Evolutionary conservation across 1,140 invertebrate genomes (phyloP).

Genomic region (Drosophila ercepeae): DNA sequence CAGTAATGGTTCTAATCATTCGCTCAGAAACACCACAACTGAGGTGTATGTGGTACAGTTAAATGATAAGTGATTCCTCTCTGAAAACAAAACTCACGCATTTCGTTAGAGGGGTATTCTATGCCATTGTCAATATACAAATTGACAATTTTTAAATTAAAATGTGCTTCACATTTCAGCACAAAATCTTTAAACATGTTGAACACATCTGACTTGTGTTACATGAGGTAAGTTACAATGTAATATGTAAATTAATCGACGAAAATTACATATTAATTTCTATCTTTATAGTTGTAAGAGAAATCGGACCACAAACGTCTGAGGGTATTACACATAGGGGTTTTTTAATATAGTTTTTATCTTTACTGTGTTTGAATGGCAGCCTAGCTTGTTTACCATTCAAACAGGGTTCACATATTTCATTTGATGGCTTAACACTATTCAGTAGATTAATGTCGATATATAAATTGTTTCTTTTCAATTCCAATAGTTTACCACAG

Average conservation of each 20-base stretch:
- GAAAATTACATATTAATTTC: constrained; percentile 4
- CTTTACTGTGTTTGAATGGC: constrained; percentile 1
- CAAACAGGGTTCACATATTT: constrained; percentile 11
- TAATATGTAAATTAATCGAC: constrained; percentile 1
- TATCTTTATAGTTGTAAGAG: neutral
- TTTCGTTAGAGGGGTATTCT: too few species aligned
- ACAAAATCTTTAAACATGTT: constrained; percentile 56
- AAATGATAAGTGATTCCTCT: constrained; percentile 3
- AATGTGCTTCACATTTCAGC: constrained; percentile 8
- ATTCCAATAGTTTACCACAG: too few species aligned
- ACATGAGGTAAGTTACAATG: constrained; percentile 23
- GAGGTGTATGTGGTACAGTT: neutral
- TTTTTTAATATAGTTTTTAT: constrained; percentile 1
- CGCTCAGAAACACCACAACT: neutral
- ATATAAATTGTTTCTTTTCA: too few species aligned
- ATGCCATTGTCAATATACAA: too few species aligned
- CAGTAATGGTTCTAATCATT: constrained; percentile 1
- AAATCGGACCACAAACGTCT: neutral
- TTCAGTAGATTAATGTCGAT: neutral
- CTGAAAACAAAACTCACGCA: constrained; percentile 6
- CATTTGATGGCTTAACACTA: neutral
- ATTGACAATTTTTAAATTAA: too few species aligned
- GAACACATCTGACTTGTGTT: constrained; percentile 25
- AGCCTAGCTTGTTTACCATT: too few species aligned
- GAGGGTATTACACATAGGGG: neutral